Conservation (phyloP, 2,797 vertebrate genomes). For the Euphonia xanthogaster region DNA sequence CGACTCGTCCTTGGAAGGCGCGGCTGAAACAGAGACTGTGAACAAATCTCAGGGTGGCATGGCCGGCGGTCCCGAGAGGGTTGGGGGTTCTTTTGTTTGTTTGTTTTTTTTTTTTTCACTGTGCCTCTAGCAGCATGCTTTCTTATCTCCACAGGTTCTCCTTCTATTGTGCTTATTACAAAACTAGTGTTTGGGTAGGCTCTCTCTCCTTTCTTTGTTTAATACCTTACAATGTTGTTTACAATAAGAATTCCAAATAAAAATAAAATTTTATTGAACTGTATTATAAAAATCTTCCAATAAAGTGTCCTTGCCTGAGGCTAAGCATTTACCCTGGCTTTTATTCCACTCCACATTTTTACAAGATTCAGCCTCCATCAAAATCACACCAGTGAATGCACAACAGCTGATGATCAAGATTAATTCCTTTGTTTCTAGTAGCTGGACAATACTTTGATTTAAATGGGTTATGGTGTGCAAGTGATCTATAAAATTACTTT, state of each 20-base stretch:
- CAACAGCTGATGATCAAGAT: neutral
- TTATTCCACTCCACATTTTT: neutral
- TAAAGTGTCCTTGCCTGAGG: neutral
- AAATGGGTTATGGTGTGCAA: neutral
- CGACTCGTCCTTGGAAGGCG: no score
- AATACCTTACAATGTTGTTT: neutral
- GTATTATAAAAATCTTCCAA: neutral
- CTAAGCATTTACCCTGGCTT: neutral
- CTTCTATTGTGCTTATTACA: neutral
- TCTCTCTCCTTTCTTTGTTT: neutral
- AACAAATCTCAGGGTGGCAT: no score
- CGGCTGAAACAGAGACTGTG: no score
- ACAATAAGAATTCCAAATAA: neutral
- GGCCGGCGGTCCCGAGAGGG: no score
- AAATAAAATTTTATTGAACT: constrained; percentile 13
- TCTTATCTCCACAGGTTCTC: neutral
- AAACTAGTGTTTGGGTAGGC: neutral
- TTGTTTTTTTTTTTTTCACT: neutral
- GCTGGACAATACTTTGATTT: neutral
- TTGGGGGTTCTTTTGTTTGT: neutral
- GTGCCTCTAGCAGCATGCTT: neutral
- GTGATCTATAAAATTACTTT: neutral
- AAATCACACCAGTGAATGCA: neutral
- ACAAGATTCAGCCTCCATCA: neutral
- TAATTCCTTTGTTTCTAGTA: neutral